phyloP scores from a whole-genome alignment of 2,113 vertebrate species.

The Peromyscus polionotus region DNA sequence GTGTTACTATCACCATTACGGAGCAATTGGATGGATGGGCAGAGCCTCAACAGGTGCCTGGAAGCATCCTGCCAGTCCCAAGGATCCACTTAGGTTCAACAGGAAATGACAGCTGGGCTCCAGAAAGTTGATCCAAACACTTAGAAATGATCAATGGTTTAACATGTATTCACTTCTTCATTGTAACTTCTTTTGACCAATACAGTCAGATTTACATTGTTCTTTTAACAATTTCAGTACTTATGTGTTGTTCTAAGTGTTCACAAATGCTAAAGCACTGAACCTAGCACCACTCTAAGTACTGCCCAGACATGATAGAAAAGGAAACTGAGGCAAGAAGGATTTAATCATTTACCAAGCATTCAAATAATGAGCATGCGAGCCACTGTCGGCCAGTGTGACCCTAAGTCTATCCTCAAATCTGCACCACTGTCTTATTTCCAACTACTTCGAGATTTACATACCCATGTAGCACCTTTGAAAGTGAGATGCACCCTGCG shows the following conservation, averaged over 20 bases:
- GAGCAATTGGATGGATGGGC: not conserved
- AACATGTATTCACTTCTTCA: not conserved
- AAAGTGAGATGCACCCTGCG: not conserved
- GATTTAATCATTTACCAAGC: not conserved
- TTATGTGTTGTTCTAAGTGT: not conserved
- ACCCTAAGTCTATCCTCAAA: not conserved
- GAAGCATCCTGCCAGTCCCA: not conserved
- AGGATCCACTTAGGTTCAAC: not conserved
- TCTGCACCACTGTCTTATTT: too few relatives aligned
- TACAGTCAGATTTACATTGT: not conserved
- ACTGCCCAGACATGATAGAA: not conserved
- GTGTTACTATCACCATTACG: not conserved
- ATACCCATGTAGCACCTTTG: not conserved
- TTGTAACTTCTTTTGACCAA: slow-evolving; percentile 20
- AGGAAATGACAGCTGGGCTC: not conserved
- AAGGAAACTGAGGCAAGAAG: not conserved
- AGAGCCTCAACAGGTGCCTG: not conserved
- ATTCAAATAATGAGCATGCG: not conserved
- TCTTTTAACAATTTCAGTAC: not conserved
- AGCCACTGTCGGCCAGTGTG: not conserved
- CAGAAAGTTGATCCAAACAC: not conserved
- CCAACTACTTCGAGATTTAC: not conserved
- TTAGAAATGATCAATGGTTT: not conserved
- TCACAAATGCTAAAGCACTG: not conserved
- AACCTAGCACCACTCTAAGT: not conserved